Evolutionary conservation across 2,888 invertebrate genomes (phyloP), one percentile per base, ranked within the genome.

Genomic region (Sinohyriopsis cumingii): DNA sequence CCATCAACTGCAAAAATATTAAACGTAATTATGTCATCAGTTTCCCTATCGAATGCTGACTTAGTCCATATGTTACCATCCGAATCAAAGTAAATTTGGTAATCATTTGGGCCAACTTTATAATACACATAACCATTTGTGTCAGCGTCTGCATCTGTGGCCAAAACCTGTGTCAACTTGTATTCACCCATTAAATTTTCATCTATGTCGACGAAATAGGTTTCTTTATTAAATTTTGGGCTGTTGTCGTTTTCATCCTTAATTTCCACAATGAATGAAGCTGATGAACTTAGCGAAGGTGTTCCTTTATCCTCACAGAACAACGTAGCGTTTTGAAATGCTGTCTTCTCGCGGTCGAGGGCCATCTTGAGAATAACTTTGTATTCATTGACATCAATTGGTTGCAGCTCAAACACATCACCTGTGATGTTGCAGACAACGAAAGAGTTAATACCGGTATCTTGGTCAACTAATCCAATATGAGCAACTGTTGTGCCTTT

Each of bases 181-280:
- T 71, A 73, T n/a, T 84, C 81, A 3, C 76, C 67, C 18, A 74
- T 72, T 57, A 81, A 81, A 63, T 82, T 84, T 73, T 86, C 86
- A 6, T 67, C 64, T 5, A 83, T 64, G 28, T 76, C 77, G 19
- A 79, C 80, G 24, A 78, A 73, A 67, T 83, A 84, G 12, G 79
- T 68, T 63, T 71, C 71, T 61, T 93, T 94, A 1, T 93, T 90
- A 87, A 98, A 98, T 83, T 92, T 92, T 0, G 98, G 98, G 0
- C 95, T 91, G 89, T 98, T 96, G 86, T 98, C 98, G 85, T 98
- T 98, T 3, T 96, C 93, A 86, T 98, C 98, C 61, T 93, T 90
- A 0, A 98, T 94, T 25, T 79, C 72, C 4, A 85, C 83, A 12
- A 70, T 69, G 67, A 83, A 83, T 63, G 75, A 71, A 20, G 73